Conservation (phyloP, 2,797 vertebrate species). For the Carduelis carduelis region DNA sequence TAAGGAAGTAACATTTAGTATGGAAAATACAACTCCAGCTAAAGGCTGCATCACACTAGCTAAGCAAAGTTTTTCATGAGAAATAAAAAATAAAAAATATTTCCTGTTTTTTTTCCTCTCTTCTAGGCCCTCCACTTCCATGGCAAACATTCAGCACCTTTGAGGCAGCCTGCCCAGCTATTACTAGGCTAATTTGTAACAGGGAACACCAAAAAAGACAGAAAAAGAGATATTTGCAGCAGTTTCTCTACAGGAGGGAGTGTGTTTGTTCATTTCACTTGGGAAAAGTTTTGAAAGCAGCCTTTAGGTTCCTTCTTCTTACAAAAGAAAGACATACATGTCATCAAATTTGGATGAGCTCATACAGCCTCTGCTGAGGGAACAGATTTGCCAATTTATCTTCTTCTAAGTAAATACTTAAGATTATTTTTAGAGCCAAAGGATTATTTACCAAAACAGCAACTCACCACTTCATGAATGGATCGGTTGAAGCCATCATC, state of each 20-base stretch:
- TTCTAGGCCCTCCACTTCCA: background rate
- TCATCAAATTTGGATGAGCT: background rate
- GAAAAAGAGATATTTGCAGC: background rate
- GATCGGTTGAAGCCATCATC: conserved; percentile 97
- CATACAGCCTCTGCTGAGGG: background rate
- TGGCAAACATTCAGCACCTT: background rate
- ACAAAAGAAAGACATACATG: background rate
- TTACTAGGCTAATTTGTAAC: background rate
- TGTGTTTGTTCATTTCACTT: background rate
- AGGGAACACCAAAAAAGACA: background rate
- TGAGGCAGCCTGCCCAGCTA: background rate
- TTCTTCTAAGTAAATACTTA: background rate
- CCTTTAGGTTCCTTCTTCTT: background rate
- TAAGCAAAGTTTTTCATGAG: background rate
- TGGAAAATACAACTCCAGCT: background rate
- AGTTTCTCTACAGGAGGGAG: background rate
- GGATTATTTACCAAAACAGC: background rate
- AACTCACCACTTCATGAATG: conserved; percentile 95
- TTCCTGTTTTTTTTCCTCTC: background rate
- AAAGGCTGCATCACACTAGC: background rate
- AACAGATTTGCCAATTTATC: background rate
- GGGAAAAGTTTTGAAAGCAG: background rate
- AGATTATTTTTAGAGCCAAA: background rate
- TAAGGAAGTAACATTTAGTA: background rate
- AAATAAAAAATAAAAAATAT: background rate